Evolutionary conservation across 2,113 vertebrate genomes (phyloP), one percentile per base, ranked within the genome.

Genomic region (Sapayoa aenigma): DNA sequence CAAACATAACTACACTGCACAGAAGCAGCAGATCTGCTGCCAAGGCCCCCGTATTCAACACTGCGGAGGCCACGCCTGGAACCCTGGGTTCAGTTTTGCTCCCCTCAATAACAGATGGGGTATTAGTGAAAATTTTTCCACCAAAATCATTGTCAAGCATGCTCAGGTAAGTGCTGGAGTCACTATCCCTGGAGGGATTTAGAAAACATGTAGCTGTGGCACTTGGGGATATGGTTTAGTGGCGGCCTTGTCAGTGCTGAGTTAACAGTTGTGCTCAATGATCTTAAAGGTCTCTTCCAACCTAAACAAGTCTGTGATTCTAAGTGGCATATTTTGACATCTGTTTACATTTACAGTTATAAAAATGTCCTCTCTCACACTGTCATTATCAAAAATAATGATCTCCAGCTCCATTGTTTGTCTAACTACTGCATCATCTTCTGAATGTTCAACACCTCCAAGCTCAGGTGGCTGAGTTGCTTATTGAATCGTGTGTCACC

Each of bases 321-420:
- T 74, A 66, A 92, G 75, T 71, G 74, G 60, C 46, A 16, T 63
- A 59, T 90, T 91, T 67, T 87, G 81, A 82, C 85, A 90, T 67
- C 81, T 94, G 52, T 82, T 94, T 89, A 84, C 30, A 37, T 41
- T 62, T 81, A 71, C 31, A 75, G 74, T 78, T 84, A 67, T 10
- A 91, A 84, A 89, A 91, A 82, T 0, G 5, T 58, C 69, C 78
- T 78, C 65, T 59, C 59, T 58, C 50, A 44, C 56, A 59, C 28
- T 60, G 31, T 44, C 69, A 87, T 41, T 28, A 74, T 27, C 84
- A 94, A 56, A 78, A 93, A 75, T 49, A 89, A 77, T 30, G 17
- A 87, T 62, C 68, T 87, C 31, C 28, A 58, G 59, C 66, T 91
- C 42, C 66, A 75, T 1, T 62, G 59, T 89, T 66, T 73, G 42